These are phyloP conservation scores for Lepilemur septentrionalis DNA, from an alignment of 2,797 vertebrate genomes.

Conservation along the genomic window DNA sequence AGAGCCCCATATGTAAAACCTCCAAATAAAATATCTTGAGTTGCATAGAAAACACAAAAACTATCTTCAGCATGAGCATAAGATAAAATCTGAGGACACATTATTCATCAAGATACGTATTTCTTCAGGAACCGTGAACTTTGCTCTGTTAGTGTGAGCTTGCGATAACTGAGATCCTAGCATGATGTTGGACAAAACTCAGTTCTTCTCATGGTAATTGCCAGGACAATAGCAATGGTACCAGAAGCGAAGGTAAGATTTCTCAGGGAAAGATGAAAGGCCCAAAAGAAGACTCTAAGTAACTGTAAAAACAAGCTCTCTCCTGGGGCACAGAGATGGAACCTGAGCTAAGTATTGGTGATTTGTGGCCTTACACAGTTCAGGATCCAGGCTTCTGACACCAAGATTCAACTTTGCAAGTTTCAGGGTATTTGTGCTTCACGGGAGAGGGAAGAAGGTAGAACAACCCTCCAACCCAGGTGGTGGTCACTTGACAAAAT, in stretches of 20 bases:
- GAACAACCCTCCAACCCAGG: neutral
- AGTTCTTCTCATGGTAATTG: neutral
- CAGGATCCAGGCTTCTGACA: neutral
- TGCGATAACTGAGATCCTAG: neutral
- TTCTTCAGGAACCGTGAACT: neutral
- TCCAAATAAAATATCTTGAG: neutral
- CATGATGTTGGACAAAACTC: neutral
- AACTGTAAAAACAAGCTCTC: neutral
- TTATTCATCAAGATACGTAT: neutral
- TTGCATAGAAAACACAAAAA: neutral
- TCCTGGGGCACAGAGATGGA: neutral
- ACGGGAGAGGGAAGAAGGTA: neutral
- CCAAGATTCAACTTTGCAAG: neutral
- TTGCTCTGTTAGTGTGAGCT: neutral
- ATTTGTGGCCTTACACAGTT: neutral
- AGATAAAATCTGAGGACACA: neutral
- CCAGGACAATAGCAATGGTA: neutral
- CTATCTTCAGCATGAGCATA: neutral
- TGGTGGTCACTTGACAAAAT: neutral
- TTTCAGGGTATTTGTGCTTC: neutral
- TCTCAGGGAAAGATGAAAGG: neutral
- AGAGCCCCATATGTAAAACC: neutral
- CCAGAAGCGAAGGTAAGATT: neutral
- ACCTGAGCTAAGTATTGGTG: neutral
- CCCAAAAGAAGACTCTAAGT: neutral